These are phyloP conservation scores for Drosophila pectinifera DNA, from an alignment of 1,140 invertebrate species.

Conservation along the genomic window DNA sequence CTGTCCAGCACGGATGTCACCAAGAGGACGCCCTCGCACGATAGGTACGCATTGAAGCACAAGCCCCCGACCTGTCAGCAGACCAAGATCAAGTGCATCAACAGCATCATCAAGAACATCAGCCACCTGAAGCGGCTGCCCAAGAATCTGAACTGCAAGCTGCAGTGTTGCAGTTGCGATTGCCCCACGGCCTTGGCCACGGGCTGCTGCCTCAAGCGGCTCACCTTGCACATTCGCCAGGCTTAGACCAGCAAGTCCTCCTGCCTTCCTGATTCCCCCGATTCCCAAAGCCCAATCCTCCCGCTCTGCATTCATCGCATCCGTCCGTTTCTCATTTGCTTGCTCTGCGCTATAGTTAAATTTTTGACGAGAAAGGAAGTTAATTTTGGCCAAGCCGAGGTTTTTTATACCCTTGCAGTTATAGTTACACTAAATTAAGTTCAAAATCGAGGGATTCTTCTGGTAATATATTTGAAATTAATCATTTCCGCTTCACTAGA, in stretches of 20 bases:
- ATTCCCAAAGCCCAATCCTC: conserved; percentile 27
- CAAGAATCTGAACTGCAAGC: conserved; percentile 71
- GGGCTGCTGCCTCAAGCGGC: conserved; percentile 70
- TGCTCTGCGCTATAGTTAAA: conserved; percentile 58
- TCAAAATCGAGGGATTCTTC: not conserved
- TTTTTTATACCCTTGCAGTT: conserved; percentile 13
- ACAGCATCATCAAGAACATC: conserved; percentile 75
- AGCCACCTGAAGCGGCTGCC: conserved; percentile 70
- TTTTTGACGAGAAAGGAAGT: not conserved
- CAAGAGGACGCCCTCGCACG: conserved; percentile 82
- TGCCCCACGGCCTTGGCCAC: conserved; percentile 54
- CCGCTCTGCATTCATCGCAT: conserved; percentile 35
- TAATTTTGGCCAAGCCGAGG: conserved; percentile 3
- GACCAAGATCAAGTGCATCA: conserved; percentile 70
- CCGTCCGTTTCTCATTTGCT: conserved; percentile 72
- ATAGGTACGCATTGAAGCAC: conserved; percentile 84
- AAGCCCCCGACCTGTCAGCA: conserved; percentile 57
- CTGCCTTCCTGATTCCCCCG: conserved; percentile 5
- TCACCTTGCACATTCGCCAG: conserved; percentile 75
- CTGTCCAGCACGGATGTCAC: conserved; percentile 88
- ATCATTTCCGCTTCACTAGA: not conserved
- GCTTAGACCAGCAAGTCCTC: conserved; percentile 10
- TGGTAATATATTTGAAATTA: no score
- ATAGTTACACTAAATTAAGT: no score
- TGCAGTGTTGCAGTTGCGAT: conserved; percentile 67